These are phyloP conservation scores for Amphimedon queenslandica DNA, from an alignment of 37 sponge, comb jelly and placozoan genomes.

Conservation along the genomic window DNA sequence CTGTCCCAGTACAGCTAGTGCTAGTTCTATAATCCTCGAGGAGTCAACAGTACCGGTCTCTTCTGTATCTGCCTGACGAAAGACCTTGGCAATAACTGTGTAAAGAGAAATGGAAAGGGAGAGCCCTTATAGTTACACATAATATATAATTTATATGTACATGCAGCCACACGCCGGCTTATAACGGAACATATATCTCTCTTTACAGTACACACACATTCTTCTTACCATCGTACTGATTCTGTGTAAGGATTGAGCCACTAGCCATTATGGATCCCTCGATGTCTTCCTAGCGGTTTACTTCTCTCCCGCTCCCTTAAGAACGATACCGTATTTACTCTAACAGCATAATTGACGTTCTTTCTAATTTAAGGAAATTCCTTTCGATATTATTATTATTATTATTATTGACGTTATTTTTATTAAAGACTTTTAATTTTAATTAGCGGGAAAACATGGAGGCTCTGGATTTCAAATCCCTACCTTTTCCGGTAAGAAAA, in stretches of 20 bases:
- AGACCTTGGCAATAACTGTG: conserved; percentile 88
- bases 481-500: conserved; percentile 50
- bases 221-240: conserved; percentile 70
- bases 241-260: conserved; percentile 61
- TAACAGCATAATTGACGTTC: not conserved
- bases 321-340: not conserved
- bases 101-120: not conserved
- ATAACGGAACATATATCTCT: too few relatives aligned
- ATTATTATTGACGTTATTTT: too few relatives aligned
- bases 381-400: not conserved
- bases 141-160: not conserved
- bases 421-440: too few relatives aligned
- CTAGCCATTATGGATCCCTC: conserved; percentile 17
- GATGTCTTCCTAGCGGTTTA: not conserved
- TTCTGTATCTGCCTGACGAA: conserved; percentile 81
- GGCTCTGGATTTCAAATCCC: not conserved
- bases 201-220: too few relatives aligned
- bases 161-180: not conserved
- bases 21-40: conserved; percentile 55
- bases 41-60: conserved; percentile 78
- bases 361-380: not conserved
- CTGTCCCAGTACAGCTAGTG: conserved; percentile 64
- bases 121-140: not conserved
- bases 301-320: not conserved
- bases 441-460: conserved; percentile 3